These are phyloP conservation scores for Danio choprae DNA, from an alignment of 2,797 vertebrate genomes.

Conservation along the genomic window DNA sequence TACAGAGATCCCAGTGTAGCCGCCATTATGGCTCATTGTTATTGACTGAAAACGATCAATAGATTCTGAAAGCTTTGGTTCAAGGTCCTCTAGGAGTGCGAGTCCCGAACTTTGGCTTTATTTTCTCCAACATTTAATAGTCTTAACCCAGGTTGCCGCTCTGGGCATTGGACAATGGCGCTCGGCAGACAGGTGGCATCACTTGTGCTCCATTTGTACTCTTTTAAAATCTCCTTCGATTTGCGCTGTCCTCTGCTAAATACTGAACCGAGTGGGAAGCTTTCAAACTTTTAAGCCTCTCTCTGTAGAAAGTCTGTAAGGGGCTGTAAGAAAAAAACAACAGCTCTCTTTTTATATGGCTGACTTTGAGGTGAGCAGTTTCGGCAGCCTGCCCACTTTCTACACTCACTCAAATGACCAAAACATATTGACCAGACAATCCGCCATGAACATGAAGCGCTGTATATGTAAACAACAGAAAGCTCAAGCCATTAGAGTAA, in stretches of 20 bases:
- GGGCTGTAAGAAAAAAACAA: not conserved
- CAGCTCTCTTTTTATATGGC: not conserved
- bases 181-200: conserved; percentile 29
- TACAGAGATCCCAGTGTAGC: too few species aligned
- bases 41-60: too few species aligned
- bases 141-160: not conserved
- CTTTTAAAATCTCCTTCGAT: conserved; percentile 20
- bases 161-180: not conserved
- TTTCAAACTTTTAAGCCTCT: conserved; percentile 20
- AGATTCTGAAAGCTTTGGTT: conserved; percentile 24
- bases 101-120: conserved; percentile 27
- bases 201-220: conserved; percentile 13
- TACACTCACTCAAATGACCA: conserved; percentile 12
- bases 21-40: too few species aligned
- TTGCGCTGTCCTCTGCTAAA: not conserved
- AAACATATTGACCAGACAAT: conserved; percentile 26
- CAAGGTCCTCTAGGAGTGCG: conserved; percentile 22
- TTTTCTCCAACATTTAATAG: conserved; percentile 24
- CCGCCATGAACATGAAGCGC: conserved; percentile 23
- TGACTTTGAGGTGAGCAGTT: conserved; percentile 6
- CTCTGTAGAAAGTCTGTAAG: not conserved
- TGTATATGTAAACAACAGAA: conserved; percentile 1
- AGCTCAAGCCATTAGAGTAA: not conserved
- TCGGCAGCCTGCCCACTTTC: conserved; percentile 35
- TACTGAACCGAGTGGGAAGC: conserved; percentile 5